Evolutionary conservation across 2,113 vertebrate species (phyloP).

Genomic region (Anoplopoma fimbria): DNA sequence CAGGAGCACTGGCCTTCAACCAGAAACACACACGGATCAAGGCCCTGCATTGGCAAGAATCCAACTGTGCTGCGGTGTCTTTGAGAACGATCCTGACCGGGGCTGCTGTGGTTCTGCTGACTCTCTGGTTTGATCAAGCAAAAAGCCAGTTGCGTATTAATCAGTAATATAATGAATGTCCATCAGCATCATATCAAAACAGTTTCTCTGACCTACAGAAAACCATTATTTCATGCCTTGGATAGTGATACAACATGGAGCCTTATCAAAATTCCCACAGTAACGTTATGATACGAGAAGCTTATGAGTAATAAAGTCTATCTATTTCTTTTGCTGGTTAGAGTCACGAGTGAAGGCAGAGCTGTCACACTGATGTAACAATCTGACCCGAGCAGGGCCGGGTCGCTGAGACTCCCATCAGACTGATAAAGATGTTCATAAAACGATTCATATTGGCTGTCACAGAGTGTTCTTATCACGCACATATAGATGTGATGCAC

Average conservation of each 20-base stretch:
- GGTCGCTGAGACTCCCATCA: constrained; percentile 64
- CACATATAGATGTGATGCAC: constrained; percentile 70
- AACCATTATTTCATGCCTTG: neutral
- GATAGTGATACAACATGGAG: constrained; percentile 15
- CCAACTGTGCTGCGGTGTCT: neutral
- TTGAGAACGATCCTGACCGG: constrained; percentile 12
- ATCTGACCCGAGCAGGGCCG: constrained; percentile 74
- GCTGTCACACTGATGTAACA: constrained; percentile 78
- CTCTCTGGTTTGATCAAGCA: neutral
- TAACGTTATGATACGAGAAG: constrained; percentile 18
- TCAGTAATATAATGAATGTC: neutral
- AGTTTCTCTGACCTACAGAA: neutral
- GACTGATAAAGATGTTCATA: constrained; percentile 79
- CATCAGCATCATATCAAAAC: constrained; percentile 4
- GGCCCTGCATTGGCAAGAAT: constrained; percentile 11
- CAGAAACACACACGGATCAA: constrained; percentile 15
- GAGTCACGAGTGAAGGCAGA: constrained; percentile 56
- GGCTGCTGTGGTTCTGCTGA: constrained; percentile 1
- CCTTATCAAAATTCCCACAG: constrained; percentile 28
- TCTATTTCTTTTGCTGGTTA: constrained; percentile 43
- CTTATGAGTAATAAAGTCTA: constrained; percentile 62
- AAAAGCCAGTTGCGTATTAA: neutral
- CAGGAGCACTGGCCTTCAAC: neutral
- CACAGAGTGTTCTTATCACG: constrained; percentile 69
- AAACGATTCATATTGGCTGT: constrained; percentile 82